Conservation (phyloP, 2,113 vertebrate species). For the Taxidea taxus region DNA sequence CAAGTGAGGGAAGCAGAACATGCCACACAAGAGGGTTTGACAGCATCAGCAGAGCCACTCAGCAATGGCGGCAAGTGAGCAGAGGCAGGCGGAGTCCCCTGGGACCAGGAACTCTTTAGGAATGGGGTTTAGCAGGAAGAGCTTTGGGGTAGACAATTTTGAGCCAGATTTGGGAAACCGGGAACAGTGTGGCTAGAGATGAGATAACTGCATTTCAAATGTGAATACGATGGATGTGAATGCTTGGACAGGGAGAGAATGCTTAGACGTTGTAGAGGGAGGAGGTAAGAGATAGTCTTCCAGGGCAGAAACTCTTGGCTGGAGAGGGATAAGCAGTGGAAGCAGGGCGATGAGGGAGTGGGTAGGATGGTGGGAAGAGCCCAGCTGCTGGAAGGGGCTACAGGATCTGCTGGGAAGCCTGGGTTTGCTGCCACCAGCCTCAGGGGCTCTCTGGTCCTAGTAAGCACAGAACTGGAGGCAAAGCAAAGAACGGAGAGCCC, state of each 20-base stretch:
- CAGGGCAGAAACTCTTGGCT: not conserved
- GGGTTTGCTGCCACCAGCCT: not conserved
- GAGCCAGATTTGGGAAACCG: not conserved
- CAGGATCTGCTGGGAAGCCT: not conserved
- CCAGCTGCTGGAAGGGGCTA: not conserved
- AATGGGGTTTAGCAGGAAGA: not conserved
- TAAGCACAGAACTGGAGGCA: not conserved
- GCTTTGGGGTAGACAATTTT: not conserved
- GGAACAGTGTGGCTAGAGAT: not conserved
- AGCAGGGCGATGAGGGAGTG: not conserved
- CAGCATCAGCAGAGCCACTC: not conserved
- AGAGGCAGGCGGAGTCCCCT: not conserved
- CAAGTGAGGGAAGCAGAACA: not conserved
- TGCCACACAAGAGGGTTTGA: not conserved
- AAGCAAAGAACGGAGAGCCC: not conserved
- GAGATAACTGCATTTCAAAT: not conserved
- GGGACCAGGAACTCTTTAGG: not conserved
- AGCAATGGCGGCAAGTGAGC: not conserved
- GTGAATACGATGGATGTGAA: not conserved
- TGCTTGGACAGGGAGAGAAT: not conserved
- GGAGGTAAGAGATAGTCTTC: not conserved
- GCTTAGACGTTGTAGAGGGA: not conserved
- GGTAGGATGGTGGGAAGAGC: not conserved
- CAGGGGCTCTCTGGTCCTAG: not conserved
- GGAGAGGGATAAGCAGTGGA: not conserved